A percentile compares a stretch with the other conserved stretches of the same genome.
Evolutionary conservation across 2,113 vertebrate genomes (phyloP).

Genomic region (Xiphophorus hellerii): DNA sequence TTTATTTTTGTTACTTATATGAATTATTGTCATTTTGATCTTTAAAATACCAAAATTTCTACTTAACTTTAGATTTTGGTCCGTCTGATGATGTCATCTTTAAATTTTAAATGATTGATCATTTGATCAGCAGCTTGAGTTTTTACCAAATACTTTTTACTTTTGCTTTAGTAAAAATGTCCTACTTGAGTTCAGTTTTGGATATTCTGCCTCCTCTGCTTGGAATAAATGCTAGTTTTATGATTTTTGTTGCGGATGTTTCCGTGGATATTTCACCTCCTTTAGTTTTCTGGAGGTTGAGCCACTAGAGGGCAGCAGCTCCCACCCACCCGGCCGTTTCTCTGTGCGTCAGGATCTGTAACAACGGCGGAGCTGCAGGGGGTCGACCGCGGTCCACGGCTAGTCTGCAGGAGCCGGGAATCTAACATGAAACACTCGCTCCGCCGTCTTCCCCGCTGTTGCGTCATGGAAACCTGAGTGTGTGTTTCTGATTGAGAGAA

Average conservation of each 20-base stretch:
- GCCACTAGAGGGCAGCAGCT: background rate
- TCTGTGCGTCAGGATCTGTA: background rate
- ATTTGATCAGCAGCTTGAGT: no score
- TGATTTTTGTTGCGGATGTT: background rate
- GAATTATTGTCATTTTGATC: no score
- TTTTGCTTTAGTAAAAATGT: no score
- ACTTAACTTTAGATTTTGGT: no score
- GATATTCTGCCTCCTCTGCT: no score
- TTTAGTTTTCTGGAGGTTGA: background rate
- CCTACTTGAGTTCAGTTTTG: no score
- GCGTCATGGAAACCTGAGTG: conserved; percentile 68
- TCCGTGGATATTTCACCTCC: background rate
- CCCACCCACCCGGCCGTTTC: background rate
- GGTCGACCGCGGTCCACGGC: background rate
- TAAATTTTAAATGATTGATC: no score
- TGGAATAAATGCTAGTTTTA: background rate
- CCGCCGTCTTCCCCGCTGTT: conserved; percentile 58
- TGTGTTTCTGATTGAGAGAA: conserved; percentile 59
- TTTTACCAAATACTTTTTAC: no score
- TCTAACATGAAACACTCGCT: conserved; percentile 33
- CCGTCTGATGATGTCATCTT: no score
- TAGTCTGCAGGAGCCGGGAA: conserved; percentile 42
- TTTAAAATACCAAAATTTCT: no score
- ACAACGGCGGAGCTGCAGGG: background rate
- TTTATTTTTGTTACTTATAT: no score